Evolutionary conservation across 2,113 vertebrate species (phyloP).

Genomic region (Corydoras maculifer): DNA sequence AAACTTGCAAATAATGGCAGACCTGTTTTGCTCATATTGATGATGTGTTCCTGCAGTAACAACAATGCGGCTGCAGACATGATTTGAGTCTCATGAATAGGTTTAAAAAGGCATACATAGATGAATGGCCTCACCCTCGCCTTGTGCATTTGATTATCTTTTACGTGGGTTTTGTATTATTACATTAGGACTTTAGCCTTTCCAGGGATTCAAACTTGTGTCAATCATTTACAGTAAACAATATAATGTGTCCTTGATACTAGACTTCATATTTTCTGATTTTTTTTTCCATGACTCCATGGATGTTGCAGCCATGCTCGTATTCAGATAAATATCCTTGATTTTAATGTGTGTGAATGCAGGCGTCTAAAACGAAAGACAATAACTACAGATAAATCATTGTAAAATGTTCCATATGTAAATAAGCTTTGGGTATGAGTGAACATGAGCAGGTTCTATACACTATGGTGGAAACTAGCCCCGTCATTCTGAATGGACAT

Average conservation of each 20-base stretch:
- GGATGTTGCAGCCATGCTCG: no score
- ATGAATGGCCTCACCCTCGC: slow-evolving; percentile 12
- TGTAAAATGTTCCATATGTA: no score
- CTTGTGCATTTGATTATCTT: slow-evolving; percentile 40
- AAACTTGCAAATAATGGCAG: no score
- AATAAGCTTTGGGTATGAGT: no score
- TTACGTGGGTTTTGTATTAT: slow-evolving; percentile 37
- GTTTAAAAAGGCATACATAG: slow-evolving; percentile 13
- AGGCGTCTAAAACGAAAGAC: no score
- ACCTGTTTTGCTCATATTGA: no score
- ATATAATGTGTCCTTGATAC: slow-evolving; percentile 26
- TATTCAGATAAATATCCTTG: no score
- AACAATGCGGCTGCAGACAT: background rate
- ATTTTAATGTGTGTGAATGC: no score
- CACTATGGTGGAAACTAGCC: no score
- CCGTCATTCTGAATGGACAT: no score
- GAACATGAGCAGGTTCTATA: no score
- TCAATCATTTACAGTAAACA: slow-evolving; percentile 1
- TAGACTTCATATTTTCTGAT: background rate
- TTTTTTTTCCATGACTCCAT: background rate
- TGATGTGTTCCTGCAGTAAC: slow-evolving; percentile 11
- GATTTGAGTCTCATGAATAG: slow-evolving; percentile 4
- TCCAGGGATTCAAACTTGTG: slow-evolving; percentile 7
- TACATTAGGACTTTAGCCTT: slow-evolving; percentile 33
- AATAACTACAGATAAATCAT: no score